A percentile compares a stretch with the other conserved stretches of the same genome.
Evolutionary conservation across 2,113 vertebrate species (phyloP).

Genomic region (Corythornis cristatus): DNA sequence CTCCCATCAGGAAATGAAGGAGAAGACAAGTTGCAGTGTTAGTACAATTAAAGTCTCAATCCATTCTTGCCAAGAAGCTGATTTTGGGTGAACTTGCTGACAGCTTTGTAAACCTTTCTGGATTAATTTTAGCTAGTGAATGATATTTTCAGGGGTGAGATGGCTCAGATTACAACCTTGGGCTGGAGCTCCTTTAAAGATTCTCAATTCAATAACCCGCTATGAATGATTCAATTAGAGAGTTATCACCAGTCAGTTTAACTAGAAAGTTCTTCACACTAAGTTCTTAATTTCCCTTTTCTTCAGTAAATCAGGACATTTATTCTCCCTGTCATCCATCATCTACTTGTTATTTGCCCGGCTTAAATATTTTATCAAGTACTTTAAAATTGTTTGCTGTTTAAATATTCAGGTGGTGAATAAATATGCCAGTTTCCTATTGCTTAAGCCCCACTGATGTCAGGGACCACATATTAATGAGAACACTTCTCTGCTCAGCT

Average conservation of each 20-base stretch:
- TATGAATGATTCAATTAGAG: background rate
- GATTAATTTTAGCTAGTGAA: background rate
- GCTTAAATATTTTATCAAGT: constrained; percentile 52
- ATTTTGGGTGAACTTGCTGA: constrained; percentile 9
- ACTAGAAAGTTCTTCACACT: background rate
- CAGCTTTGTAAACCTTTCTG: constrained; percentile 7
- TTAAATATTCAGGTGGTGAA: constrained; percentile 54
- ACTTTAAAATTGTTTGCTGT: constrained; percentile 9
- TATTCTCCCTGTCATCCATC: background rate
- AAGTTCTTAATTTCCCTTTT: constrained; percentile 2
- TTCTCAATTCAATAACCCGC: background rate
- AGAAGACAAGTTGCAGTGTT: background rate
- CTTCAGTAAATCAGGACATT: constrained; percentile 10
- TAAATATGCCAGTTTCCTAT: constrained; percentile 19
- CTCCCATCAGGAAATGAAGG: background rate
- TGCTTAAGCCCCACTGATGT: constrained; percentile 8
- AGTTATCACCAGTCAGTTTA: background rate
- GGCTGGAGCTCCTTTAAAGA: background rate
- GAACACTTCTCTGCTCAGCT: background rate
- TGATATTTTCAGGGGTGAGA: background rate
- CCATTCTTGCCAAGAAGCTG: background rate
- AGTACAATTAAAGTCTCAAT: background rate
- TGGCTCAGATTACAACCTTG: background rate
- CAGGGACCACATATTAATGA: background rate
- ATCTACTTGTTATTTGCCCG: constrained; percentile 23